Conservation (phyloP, 2,797 vertebrate genomes). For the Coranthus polyacanthus region DNA sequence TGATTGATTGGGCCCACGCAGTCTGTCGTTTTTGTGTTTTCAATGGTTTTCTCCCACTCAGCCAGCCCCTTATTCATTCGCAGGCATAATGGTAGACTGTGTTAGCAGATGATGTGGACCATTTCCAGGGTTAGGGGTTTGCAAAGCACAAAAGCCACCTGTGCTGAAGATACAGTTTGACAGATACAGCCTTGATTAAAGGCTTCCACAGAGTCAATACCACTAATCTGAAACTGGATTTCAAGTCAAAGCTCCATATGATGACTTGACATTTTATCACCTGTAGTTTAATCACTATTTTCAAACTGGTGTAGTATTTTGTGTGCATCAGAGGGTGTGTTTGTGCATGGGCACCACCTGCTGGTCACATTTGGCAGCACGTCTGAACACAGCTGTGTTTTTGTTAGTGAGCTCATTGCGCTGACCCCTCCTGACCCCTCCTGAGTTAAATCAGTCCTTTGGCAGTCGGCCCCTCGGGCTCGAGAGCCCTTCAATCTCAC, state of each 20-base stretch:
- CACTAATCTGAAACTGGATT: neutral
- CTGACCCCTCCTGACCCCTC: conserved; percentile 37
- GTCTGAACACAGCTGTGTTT: conserved; percentile 68
- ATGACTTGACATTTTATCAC: no score
- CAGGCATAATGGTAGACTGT: neutral
- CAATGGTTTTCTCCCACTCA: conserved; percentile 19
- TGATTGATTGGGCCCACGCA: conserved; percentile 47
- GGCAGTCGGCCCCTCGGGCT: conserved; percentile 28
- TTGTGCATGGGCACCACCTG: conserved; percentile 72
- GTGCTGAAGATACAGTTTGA: neutral
- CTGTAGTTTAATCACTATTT: no score
- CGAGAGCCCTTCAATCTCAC: conserved; percentile 23
- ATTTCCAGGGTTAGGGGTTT: conserved; percentile 15
- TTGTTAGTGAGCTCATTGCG: conserved; percentile 50
- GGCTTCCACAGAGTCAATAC: neutral
- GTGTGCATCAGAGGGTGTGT: conserved; percentile 1
- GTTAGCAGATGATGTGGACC: conserved; percentile 19
- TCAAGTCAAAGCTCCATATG: conserved; percentile 8
- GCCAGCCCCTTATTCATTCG: conserved; percentile 18
- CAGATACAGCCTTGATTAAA: neutral
- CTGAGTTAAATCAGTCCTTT: conserved; percentile 55
- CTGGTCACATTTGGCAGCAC: conserved; percentile 65
- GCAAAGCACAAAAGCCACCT: neutral
- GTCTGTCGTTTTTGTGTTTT: conserved; percentile 29
- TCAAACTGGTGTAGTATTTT: neutral